Base-by-base conservation (phyloP, 1,140 invertebrate genomes). In the Caenorhabditis briggsae region DNA sequence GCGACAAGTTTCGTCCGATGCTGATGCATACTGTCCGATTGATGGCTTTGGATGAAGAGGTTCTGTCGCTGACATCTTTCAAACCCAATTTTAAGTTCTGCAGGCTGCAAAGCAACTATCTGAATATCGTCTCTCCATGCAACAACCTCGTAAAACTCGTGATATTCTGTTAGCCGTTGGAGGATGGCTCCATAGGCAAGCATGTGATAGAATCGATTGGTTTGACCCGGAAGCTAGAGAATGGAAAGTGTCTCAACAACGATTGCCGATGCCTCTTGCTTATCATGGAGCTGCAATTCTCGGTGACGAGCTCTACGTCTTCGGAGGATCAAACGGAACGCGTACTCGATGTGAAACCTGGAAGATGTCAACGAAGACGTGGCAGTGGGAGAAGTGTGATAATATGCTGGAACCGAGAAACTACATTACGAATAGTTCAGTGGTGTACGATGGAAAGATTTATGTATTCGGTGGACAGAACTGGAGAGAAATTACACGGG, bases 391-490 rank as follows among this genome's bases (percentile, higher is more conserved):
- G 18, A 48, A 41, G 23, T 78, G 70, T 41, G 46, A 78, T 78
- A 78, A 78, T 23, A 78, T 78, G 70, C 23, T 78, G 46, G 70
- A 78, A 14, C 70, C 70, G 2, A 33, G 70, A 20, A 78, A 78
- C 46, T 78, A 78, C 46, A 78, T 78, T 53, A 53, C 70, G 23
- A 78, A 78, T n/a, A 78, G 70, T 78, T 78, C 70, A 8, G 70
- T 78, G 5, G 70, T 78, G 3, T 78, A 46, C 23, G 70, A 78
- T 41, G 70, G 46, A 11, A 78, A 50, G 46, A 78, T 78, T 78
- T 78, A 78, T 53, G 70, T 78, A 3, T 78, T 78, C 50, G 70
- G 70, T 16, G 70, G 70, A 78, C 70, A 78, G 46, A 78, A 78
- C 14, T 78, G 16, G 18, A 48, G 70, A 78, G 70, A 78, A n/a